Evolutionary conservation across 2,797 vertebrate genomes (phyloP).

Genomic region (Sardinella longiceps): DNA sequence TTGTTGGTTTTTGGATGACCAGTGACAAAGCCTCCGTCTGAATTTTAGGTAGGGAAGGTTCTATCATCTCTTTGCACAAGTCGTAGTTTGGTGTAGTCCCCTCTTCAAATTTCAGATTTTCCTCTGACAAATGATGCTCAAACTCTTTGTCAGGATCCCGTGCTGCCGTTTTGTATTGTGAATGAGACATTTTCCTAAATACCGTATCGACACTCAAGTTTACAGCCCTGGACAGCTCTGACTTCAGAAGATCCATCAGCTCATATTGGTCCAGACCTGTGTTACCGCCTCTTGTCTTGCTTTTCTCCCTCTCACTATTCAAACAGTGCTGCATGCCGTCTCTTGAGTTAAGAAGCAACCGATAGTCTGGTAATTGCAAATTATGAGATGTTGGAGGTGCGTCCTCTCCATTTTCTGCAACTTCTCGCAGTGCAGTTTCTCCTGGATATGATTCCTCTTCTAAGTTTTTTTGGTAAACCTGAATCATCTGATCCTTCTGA

Average conservation of each 20-base stretch:
- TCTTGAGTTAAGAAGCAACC: neutral
- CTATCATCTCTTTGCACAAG: slow-evolving; percentile 65
- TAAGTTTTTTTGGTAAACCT: neutral
- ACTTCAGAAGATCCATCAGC: slow-evolving; percentile 82
- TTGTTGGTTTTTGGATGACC: slow-evolving; percentile 69
- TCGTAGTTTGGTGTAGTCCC: slow-evolving; percentile 68
- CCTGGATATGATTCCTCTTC: neutral
- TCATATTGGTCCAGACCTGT: slow-evolving; percentile 65
- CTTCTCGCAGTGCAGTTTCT: neutral
- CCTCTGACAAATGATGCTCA: slow-evolving; percentile 22
- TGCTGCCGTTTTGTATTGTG: slow-evolving; percentile 63
- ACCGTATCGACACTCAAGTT: slow-evolving; percentile 84
- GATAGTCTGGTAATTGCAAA: neutral
- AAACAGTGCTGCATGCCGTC: neutral
- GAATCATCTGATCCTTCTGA: neutral
- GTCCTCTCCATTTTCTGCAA: neutral
- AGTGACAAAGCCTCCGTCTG: slow-evolving; percentile 75
- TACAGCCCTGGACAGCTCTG: slow-evolving; percentile 81
- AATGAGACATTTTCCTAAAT: slow-evolving; percentile 76
- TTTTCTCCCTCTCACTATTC: neutral
- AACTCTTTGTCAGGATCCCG: slow-evolving; percentile 54
- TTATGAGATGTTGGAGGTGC: neutral
- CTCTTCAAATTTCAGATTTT: slow-evolving; percentile 56
- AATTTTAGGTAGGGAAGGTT: neutral
- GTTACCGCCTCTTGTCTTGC: slow-evolving; percentile 37